Percentiles rank a stretch among this genome's conserved stretches.
phyloP scores from a whole-genome alignment of 2,888 invertebrate species.

The Monochamus alternatus region DNA sequence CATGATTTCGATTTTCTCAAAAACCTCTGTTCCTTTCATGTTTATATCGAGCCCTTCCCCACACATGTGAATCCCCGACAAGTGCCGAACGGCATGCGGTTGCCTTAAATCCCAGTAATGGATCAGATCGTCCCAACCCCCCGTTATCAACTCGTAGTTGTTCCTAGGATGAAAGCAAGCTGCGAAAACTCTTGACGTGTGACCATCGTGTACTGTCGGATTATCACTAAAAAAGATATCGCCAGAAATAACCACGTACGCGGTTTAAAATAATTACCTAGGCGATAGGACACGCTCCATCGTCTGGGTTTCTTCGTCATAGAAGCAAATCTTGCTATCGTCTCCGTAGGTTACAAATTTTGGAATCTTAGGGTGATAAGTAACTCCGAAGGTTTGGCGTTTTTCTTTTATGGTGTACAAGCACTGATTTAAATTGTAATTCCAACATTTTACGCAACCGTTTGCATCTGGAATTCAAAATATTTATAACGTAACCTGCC shows the following conservation, averaged over 20 bases:
- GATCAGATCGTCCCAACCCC: conserved; percentile 80
- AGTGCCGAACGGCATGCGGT: conserved; percentile 75
- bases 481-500: neutral
- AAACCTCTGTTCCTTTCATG: conserved; percentile 76
- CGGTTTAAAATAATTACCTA: conserved; percentile 69
- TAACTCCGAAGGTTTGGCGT: conserved; percentile 77
- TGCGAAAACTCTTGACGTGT: conserved; percentile 77
- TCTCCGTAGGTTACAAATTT: conserved; percentile 78
- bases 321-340: conserved; percentile 77
- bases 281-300: conserved; percentile 76
- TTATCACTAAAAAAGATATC: conserved; percentile 68
- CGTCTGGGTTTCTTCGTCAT: conserved; percentile 80
- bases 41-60: conserved; percentile 81
- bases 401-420: conserved; percentile 79
- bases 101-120: conserved; percentile 81
- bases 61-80: conserved; percentile 77
- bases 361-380: conserved; percentile 76
- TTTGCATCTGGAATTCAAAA: conserved; percentile 74
- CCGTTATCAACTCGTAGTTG: conserved; percentile 78
- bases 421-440: conserved; percentile 77
- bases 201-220: conserved; percentile 73
- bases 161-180: conserved; percentile 79
- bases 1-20: neutral
- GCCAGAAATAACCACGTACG: neutral
- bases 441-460: conserved; percentile 81